Conservation (phyloP, 2,113 vertebrate genomes). For the Camarhynchus parvulus region DNA sequence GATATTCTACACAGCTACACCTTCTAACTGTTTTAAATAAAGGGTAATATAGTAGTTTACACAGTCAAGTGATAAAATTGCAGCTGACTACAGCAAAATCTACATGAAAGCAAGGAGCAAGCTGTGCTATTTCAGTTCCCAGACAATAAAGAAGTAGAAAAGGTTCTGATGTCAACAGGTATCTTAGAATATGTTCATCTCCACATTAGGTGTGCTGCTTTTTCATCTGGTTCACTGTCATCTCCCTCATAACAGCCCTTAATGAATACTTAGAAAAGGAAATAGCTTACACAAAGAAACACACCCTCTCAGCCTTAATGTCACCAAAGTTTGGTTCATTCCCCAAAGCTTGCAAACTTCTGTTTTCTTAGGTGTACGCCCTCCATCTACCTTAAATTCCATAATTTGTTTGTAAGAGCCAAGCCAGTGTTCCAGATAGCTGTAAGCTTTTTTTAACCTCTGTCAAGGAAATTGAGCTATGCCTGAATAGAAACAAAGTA, state of each 20-base stretch:
- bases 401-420: neutral
- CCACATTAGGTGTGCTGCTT: neutral
- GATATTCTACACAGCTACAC: neutral
- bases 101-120: neutral
- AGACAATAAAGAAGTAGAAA: neutral
- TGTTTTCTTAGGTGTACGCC: rapidly evolving
- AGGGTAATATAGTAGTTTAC: neutral
- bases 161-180: neutral
- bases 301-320: neutral
- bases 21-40: neutral
- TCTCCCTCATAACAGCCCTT: neutral
- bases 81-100: neutral
- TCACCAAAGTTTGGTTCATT: neutral
- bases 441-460: neutral
- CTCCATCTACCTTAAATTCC: neutral
- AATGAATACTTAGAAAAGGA: neutral
- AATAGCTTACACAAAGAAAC: neutral
- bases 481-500: neutral
- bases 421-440: neutral
- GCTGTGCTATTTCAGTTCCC: neutral
- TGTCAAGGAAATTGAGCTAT: neutral
- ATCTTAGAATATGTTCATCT: neutral
- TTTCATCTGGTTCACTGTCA: neutral
- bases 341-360: neutral
- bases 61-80: neutral